These are phyloP conservation scores for Pygocentrus nattereri DNA, from an alignment of 2,797 vertebrate genomes.

Conservation along the genomic window DNA sequence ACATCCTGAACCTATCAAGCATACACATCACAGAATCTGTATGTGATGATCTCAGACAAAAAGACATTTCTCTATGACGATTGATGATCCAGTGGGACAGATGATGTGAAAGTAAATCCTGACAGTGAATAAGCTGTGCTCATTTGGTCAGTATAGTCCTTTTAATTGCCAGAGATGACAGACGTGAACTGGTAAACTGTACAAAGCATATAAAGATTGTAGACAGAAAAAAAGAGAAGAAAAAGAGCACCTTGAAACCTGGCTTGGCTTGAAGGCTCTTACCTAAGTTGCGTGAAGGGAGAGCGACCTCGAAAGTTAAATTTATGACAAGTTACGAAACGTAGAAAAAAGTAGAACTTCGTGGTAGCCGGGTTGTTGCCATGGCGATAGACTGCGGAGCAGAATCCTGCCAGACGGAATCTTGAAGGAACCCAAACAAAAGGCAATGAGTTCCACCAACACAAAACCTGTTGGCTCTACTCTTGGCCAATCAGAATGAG, in stretches of 20 bases:
- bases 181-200: constrained; percentile 2
- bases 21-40: not conserved
- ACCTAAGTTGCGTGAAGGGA: not conserved
- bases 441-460: constrained; percentile 71
- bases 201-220: constrained; percentile 29
- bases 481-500: constrained; percentile 56
- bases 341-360: constrained; percentile 43
- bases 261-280: constrained; percentile 21
- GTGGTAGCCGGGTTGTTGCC: constrained; percentile 68
- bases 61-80: not conserved
- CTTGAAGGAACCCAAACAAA: constrained; percentile 71
- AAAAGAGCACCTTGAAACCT: constrained; percentile 71
- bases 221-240: constrained; percentile 41
- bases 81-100: not conserved
- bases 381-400: constrained; percentile 80
- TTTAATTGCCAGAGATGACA: constrained; percentile 22
- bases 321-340: constrained; percentile 42
- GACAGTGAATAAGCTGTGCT: not conserved
- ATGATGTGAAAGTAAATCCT: not conserved
- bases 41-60: not conserved
- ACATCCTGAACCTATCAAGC: not conserved
- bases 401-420: constrained; percentile 71
- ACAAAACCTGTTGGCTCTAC: constrained; percentile 63
- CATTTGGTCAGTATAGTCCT: not conserved
- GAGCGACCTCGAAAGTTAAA: constrained; percentile 27